A percentile compares a stretch with the other conserved stretches of the same genome.
Evolutionary conservation across 2,888 invertebrate species (phyloP).

Genomic region (Venusia cambrica): DNA sequence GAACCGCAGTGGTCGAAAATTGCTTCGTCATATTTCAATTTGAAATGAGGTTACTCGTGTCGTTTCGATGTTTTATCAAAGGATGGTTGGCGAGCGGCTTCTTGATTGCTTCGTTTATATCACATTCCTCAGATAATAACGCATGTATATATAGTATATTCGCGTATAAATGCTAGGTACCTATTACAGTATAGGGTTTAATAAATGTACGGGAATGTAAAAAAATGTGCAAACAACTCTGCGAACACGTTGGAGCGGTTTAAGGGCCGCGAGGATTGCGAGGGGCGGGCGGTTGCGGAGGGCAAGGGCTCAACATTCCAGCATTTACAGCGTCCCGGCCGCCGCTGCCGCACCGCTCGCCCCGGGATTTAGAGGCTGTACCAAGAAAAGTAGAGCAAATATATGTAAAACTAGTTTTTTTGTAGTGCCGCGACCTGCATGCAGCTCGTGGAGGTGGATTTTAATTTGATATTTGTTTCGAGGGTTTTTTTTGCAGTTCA

Average conservation of each 20-base stretch:
- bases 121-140: slow-evolving; percentile 27
- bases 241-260: slow-evolving; percentile 79
- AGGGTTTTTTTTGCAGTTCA: too few relatives aligned
- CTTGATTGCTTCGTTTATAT: slow-evolving; percentile 25
- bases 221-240: slow-evolving; percentile 80
- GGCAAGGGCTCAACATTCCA: slow-evolving; percentile 64
- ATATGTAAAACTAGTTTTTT: too few relatives aligned
- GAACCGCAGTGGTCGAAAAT: slow-evolving; percentile 29
- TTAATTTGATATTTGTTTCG: too few relatives aligned
- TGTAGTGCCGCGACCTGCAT: too few relatives aligned
- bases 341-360: slow-evolving; percentile 50
- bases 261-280: slow-evolving; percentile 78
- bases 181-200: slow-evolving; percentile 58
- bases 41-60: slow-evolving; percentile 27
- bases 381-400: too few relatives aligned
- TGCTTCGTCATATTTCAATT: slow-evolving; percentile 22
- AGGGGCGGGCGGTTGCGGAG: slow-evolving; percentile 61
- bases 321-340: slow-evolving; percentile 70
- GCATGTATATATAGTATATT: slow-evolving; percentile 24
- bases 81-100: slow-evolving; percentile 16
- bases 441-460: too few relatives aligned
- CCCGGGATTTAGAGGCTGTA: slow-evolving; percentile 2
- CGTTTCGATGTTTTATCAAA: slow-evolving; percentile 19
- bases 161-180: slow-evolving; percentile 37
- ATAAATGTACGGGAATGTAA: slow-evolving; percentile 75